phyloP scores from a whole-genome alignment of 2,113 vertebrate genomes.

The Cromileptes altivelis region DNA sequence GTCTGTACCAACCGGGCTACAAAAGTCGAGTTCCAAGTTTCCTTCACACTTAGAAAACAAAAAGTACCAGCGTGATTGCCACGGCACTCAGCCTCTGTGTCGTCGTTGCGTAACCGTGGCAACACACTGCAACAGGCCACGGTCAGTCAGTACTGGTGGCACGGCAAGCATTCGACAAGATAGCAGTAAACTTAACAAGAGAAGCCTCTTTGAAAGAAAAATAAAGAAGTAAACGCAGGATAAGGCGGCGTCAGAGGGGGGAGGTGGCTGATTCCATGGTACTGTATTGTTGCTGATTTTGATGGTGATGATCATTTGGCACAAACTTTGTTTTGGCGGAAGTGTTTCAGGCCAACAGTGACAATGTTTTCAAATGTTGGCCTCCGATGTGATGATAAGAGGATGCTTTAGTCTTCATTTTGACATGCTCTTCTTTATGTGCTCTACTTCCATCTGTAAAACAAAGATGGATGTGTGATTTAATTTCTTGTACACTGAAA shows the following conservation, averaged over 20 bases:
- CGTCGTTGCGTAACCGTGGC: conserved; percentile 52
- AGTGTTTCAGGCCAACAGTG: conserved; percentile 77
- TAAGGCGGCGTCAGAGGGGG: conserved; percentile 53
- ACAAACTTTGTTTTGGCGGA: conserved; percentile 92
- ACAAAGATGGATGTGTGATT: conserved; percentile 33
- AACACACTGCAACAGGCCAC: conserved; percentile 25
- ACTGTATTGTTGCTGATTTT: conserved; percentile 51
- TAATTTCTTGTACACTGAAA: not conserved
- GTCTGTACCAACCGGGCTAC: conserved; percentile 84
- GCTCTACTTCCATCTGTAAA: conserved; percentile 95
- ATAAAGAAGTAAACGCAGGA: conserved; percentile 67
- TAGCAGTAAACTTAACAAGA: conserved; percentile 66
- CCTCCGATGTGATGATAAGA: conserved; percentile 76
- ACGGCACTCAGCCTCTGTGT: conserved; percentile 71
- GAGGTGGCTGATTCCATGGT: conserved; percentile 47
- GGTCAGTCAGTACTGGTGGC: conserved; percentile 61
- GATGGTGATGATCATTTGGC: conserved; percentile 88
- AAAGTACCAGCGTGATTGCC: conserved; percentile 92
- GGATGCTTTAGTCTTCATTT: conserved; percentile 87
- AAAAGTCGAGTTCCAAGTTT: conserved; percentile 50
- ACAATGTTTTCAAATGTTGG: conserved; percentile 81
- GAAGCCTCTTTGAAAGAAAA: conserved; percentile 55
- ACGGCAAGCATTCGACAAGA: conserved; percentile 46
- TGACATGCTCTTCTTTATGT: conserved; percentile 97
- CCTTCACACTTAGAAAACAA: conserved; percentile 78